Evolutionary conservation across 2,797 vertebrate species (phyloP), one percentile per base, ranked within the genome.

Genomic region (Chaetodon trifasciatus): DNA sequence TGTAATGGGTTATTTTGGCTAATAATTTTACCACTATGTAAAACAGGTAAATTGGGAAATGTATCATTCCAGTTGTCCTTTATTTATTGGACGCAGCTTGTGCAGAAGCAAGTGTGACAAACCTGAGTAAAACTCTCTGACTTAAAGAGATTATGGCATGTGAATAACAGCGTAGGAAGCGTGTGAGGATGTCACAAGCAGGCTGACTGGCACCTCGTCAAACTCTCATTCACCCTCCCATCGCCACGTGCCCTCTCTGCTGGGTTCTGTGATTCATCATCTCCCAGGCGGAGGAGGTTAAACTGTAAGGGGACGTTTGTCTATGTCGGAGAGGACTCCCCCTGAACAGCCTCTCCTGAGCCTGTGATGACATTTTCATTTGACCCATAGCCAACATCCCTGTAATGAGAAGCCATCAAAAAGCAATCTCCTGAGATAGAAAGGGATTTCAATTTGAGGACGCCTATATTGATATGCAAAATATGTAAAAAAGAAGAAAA

Each of bases 391-490:
- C 89, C 88, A 91, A 85, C 91, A 88, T 86, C 67, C 46, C 89
- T 67, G 83, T 93, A 94, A 96, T 95, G 94, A 94, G 91, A 91
- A 91, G 81, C 91, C 89, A 93, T 94, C 89, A 89, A 91, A 94
- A 91, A 90, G 88, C 92, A 88, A 93, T 94, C 87, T 91, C 88
- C 83, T 81, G 91, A 93, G 95, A 94, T 91, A 85, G 90, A 91
- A 91, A 88, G 53, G 71, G 88, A 90, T 94, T 94, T 94, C 93
- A 92, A 94, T 94, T 91, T 88, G 58, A 77, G 60, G 82, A 89
- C 47, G 72, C 79, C 40, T 70, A 66, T 85, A 94, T 92, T 95
- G 91, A 95, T 94, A 95, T 95, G 94, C 93, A 94, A 96, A 95
- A 92, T 91, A 87, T 87, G 82, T 75, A 32, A 32, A 32, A 32